A percentile compares a stretch with the other conserved stretches of the same genome.
Conservation (phyloP, 1,140 invertebrate genomes). For the Leptinotarsa texana region DNA sequence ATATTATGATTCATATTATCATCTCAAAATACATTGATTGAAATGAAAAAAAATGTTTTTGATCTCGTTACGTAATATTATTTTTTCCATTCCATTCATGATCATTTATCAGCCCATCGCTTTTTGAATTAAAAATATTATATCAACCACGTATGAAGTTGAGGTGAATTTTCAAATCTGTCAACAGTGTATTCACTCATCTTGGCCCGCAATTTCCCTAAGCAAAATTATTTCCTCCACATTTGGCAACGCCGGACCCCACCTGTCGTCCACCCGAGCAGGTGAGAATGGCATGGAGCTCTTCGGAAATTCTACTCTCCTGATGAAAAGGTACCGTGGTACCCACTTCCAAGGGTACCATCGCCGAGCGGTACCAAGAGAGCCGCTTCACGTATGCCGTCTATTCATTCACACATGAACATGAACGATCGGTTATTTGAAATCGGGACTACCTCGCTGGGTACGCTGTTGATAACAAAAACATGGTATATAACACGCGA, state of each 20-base stretch:
- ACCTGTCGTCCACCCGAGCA: constrained; percentile 9
- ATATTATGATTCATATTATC: no score
- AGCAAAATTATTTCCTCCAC: neutral
- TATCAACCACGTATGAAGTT: no score
- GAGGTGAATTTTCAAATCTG: neutral
- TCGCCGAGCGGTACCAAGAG: neutral
- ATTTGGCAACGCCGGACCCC: constrained; percentile 19
- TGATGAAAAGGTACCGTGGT: constrained; percentile 34
- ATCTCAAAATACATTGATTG: no score
- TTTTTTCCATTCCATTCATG: no score
- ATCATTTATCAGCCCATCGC: no score
- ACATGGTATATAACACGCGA: neutral
- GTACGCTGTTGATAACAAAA: neutral
- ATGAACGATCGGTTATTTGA: neutral
- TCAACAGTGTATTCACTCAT: neutral
- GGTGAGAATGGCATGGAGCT: neutral
- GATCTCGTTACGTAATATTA: no score
- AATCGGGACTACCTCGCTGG: neutral
- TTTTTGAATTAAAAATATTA: no score
- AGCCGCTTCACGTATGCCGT: neutral
- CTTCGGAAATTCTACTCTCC: constrained; percentile 23
- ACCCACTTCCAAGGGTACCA: constrained; percentile 38
- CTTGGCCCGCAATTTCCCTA: neutral
- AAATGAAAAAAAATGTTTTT: no score
- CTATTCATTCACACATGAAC: neutral